Evolutionary conservation across 1,140 invertebrate genomes (phyloP).

Genomic region (Scaptodrosophila lebanonensis): DNA sequence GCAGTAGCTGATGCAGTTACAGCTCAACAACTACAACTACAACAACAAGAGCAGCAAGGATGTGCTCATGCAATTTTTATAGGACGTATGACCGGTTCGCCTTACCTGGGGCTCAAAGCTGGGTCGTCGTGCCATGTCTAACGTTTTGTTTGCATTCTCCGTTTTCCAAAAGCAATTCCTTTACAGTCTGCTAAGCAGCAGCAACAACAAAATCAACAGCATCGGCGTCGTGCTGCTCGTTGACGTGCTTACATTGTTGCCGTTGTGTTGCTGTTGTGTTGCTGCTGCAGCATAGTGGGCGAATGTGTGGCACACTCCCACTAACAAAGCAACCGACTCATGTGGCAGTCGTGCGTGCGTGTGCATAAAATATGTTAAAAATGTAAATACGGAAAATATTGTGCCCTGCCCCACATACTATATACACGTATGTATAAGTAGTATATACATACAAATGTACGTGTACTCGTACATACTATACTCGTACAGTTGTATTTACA

Average conservation of each 20-base stretch:
- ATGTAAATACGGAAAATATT: constrained; percentile 64
- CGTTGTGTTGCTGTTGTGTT: constrained; percentile 1
- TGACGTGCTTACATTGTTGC: constrained; percentile 40
- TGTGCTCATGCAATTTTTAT: constrained; percentile 1
- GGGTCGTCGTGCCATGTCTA: constrained; percentile 46
- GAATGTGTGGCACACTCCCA: too few relatives aligned
- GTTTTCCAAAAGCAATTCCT: constrained; percentile 37
- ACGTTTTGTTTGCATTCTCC: constrained; percentile 56
- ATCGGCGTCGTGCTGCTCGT: constrained; percentile 27
- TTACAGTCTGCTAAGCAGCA: constrained; percentile 53
- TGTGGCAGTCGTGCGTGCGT: constrained; percentile 3
- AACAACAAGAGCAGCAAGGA: neutral
- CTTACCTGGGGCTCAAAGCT: constrained; percentile 36
- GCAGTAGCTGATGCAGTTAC: too few relatives aligned
- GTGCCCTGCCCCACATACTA: too few relatives aligned
- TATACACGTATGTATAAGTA: too few relatives aligned
- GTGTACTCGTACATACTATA: neutral
- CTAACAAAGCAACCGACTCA: too few relatives aligned
- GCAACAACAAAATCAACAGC: neutral
- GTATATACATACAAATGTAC: neutral
- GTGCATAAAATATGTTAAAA: constrained; percentile 64
- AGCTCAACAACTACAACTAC: too few relatives aligned
- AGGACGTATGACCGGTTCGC: neutral
- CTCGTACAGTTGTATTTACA: neutral
- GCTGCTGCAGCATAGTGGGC: too few relatives aligned